These are phyloP conservation scores for Porites australiensis DNA, from an alignment of 64 coral and sea anemone genomes.

Conservation along the genomic window DNA sequence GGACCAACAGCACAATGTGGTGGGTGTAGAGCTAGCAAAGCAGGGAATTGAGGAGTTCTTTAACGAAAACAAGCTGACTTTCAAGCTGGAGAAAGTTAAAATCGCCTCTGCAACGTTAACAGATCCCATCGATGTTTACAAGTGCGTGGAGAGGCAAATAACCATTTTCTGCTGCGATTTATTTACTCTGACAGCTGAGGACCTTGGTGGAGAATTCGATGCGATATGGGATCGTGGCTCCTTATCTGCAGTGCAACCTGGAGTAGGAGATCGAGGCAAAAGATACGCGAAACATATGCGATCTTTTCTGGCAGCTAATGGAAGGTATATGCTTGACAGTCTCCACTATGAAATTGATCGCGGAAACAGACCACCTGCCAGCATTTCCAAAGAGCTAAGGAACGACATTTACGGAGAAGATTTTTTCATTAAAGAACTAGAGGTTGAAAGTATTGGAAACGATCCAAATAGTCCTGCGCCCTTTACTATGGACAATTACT, in stretches of 20 bases:
- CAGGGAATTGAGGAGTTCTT: slow-evolving; percentile 45
- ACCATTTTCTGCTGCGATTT: slow-evolving; percentile 43
- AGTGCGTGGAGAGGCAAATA: slow-evolving; percentile 4
- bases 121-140: slow-evolving; percentile 22
- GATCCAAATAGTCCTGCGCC: not conserved
- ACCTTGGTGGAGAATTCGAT: slow-evolving; percentile 41
- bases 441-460: slow-evolving; percentile 3
- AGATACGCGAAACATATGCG: slow-evolving; percentile 50
- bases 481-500: not conserved
- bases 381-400: slow-evolving; percentile 33
- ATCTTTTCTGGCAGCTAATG: slow-evolving; percentile 29
- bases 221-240: slow-evolving; percentile 75
- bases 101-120: not conserved
- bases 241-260: slow-evolving; percentile 32
- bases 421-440: slow-evolving; percentile 41
- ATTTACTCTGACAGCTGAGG: not conserved
- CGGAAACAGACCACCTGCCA: not conserved
- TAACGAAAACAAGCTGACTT: slow-evolving; percentile 43
- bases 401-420: slow-evolving; percentile 43
- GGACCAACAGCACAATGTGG: slow-evolving; percentile 43
- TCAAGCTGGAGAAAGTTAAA: slow-evolving; percentile 8
- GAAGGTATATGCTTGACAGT: slow-evolving; percentile 54
- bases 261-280: slow-evolving; percentile 11
- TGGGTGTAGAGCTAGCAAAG: slow-evolving; percentile 47
- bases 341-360: slow-evolving; percentile 41